phyloP scores from a whole-genome alignment of 2,888 invertebrate genomes.

The Pycnomerus fuliginosus region DNA sequence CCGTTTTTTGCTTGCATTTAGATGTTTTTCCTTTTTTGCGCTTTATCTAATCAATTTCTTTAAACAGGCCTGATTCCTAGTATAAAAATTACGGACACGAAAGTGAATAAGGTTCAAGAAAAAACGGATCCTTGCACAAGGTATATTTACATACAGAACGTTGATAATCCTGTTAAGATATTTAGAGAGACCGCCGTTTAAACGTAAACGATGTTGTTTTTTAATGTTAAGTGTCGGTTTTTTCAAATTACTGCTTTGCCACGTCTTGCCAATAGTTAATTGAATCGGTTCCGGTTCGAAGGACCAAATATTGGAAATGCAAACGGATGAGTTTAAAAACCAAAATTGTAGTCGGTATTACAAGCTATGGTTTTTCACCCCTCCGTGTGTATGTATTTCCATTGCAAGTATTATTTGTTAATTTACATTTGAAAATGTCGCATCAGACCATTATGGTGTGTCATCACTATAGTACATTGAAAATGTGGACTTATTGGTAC shows the following conservation, averaged over 20 bases:
- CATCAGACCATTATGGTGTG: too few species aligned
- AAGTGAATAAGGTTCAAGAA: slow-evolving; percentile 43
- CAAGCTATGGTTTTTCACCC: slow-evolving; percentile 1
- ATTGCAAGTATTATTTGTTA: too few species aligned
- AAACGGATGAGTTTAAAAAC: background rate
- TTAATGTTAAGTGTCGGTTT: too few species aligned
- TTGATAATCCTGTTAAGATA: slow-evolving; percentile 50
- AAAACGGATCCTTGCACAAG: slow-evolving; percentile 42
- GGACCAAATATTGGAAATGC: background rate
- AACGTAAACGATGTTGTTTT: slow-evolving; percentile 24
- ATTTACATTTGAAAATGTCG: too few species aligned
- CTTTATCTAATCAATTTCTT: slow-evolving; percentile 19
- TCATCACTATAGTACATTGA: too few species aligned
- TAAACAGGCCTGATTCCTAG: slow-evolving; percentile 39
- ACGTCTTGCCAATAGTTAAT: too few species aligned
- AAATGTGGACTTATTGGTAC: too few species aligned
- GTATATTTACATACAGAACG: slow-evolving; percentile 51
- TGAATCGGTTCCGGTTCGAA: background rate
- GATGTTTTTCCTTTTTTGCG: slow-evolving; percentile 26
- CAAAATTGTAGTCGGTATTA: background rate
- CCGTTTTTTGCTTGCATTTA: slow-evolving; percentile 24
- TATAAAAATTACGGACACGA: slow-evolving; percentile 38
- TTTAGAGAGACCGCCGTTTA: slow-evolving; percentile 53
- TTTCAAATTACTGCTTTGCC: too few species aligned
- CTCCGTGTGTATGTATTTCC: too few species aligned